A percentile compares a stretch with the other conserved stretches of the same genome.
phyloP scores from a whole-genome alignment of 2,888 invertebrate genomes.

The Chorisops tibialis region DNA sequence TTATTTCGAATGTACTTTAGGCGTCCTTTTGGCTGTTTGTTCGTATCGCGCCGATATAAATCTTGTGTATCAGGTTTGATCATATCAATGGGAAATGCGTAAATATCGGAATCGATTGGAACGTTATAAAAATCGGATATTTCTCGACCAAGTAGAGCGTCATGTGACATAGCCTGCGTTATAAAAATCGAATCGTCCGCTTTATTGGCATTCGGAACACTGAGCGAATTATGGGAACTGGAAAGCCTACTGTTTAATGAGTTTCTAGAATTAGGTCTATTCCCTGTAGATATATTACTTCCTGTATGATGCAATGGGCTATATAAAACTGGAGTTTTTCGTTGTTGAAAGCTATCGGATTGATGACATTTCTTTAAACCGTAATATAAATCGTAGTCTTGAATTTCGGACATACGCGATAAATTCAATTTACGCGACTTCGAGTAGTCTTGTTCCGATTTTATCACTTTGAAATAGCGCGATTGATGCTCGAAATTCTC shows the following conservation, averaged over 20 bases:
- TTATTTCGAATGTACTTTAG: slow-evolving; percentile 44
- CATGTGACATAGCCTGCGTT: slow-evolving; percentile 85
- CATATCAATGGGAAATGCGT: slow-evolving; percentile 81
- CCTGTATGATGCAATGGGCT: slow-evolving; percentile 48
- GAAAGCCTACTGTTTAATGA: slow-evolving; percentile 76
- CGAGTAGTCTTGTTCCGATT: slow-evolving; percentile 47
- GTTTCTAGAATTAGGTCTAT: slow-evolving; percentile 70
- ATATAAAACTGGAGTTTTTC: slow-evolving; percentile 44
- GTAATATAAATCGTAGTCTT: slow-evolving; percentile 50
- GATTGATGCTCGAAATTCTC: slow-evolving; percentile 45
- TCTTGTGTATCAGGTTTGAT: slow-evolving; percentile 57
- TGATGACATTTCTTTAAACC: slow-evolving; percentile 42
- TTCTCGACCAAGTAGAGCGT: slow-evolving; percentile 72
- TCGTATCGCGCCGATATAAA: slow-evolving; percentile 3
- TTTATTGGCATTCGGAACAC: slow-evolving; percentile 66
- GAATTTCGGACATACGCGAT: slow-evolving; percentile 45
- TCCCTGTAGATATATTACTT: slow-evolving; percentile 49
- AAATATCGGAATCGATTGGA: slow-evolving; percentile 83
- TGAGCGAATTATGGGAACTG: slow-evolving; percentile 80
- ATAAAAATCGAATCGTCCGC: slow-evolving; percentile 83
- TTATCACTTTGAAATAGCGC: slow-evolving; percentile 48
- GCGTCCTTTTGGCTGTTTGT: slow-evolving; percentile 34
- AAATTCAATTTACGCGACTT: slow-evolving; percentile 43
- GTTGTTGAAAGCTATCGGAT: slow-evolving; percentile 38
- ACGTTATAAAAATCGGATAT: slow-evolving; percentile 85